Conservation (phyloP, 2,888 invertebrate species). For the Dinocampus coccinellae region DNA sequence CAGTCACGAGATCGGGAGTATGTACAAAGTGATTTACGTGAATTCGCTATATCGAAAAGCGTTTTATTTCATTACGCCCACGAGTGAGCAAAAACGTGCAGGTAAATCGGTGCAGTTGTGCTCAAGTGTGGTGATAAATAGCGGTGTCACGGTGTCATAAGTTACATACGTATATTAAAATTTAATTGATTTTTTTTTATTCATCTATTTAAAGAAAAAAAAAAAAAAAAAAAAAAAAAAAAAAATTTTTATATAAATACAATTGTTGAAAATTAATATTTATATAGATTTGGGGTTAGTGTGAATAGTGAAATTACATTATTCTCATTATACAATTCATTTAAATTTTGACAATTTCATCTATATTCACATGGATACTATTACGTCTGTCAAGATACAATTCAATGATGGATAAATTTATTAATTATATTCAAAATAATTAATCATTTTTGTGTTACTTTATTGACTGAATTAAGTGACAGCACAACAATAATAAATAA, state of each 20-base stretch:
- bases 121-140: constrained; percentile 16
- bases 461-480: background rate
- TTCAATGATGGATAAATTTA: background rate
- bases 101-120: constrained; percentile 4
- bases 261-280: background rate
- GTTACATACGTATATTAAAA: background rate
- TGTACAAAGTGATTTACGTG: constrained; percentile 50
- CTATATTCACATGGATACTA: background rate
- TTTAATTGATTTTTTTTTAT: background rate
- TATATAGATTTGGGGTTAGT: background rate
- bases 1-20: constrained; percentile 62
- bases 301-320: background rate
- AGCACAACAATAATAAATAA: background rate
- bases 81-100: constrained; percentile 1
- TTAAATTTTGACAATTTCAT: background rate
- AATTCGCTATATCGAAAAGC: constrained; percentile 33
- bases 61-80: constrained; percentile 11
- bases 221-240: too few species aligned
- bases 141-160: background rate
- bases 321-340: background rate
- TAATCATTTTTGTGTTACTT: background rate
- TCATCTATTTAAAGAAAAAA: background rate
- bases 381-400: constrained; percentile 3
- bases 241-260: background rate
- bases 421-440: background rate